phyloP scores from a whole-genome alignment of 1,140 invertebrate species.

The Antheraea mylitta region DNA sequence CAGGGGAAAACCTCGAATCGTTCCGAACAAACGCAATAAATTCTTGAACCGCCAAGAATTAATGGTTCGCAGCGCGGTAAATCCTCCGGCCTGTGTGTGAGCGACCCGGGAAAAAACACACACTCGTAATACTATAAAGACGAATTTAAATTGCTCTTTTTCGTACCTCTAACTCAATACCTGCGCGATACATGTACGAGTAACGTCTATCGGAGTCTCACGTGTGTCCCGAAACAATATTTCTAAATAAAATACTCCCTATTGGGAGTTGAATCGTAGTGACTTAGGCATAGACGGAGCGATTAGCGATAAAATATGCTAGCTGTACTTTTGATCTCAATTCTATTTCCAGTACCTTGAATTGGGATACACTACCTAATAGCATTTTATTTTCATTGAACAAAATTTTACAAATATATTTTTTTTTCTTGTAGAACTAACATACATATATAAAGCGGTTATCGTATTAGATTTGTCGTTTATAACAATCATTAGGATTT shows the following conservation, averaged over 20 bases:
- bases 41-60: conserved; percentile 14
- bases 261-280: conserved; percentile 31
- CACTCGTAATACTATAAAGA: conserved; percentile 4
- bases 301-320: background rate
- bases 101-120: background rate
- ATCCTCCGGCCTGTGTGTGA: background rate
- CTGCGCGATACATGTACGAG: conserved; percentile 30
- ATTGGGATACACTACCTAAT: too few relatives aligned
- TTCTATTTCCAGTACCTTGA: too few relatives aligned
- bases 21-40: conserved; percentile 8
- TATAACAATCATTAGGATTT: too few relatives aligned
- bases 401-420: too few relatives aligned
- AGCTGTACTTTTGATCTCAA: too few relatives aligned
- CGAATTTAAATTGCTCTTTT: conserved; percentile 33
- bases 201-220: conserved; percentile 44
- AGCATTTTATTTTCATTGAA: too few relatives aligned
- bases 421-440: too few relatives aligned
- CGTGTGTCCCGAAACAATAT: conserved; percentile 65
- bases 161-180: conserved; percentile 44
- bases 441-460: too few relatives aligned
- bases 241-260: conserved; percentile 66
- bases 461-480: too few relatives aligned
- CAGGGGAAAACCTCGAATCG: conserved; percentile 6
- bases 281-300: conserved; percentile 28
- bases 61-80: conserved; percentile 10